Evolutionary conservation across 2,797 vertebrate genomes (phyloP).

Genomic region (Lindbergichthys nudifrons): DNA sequence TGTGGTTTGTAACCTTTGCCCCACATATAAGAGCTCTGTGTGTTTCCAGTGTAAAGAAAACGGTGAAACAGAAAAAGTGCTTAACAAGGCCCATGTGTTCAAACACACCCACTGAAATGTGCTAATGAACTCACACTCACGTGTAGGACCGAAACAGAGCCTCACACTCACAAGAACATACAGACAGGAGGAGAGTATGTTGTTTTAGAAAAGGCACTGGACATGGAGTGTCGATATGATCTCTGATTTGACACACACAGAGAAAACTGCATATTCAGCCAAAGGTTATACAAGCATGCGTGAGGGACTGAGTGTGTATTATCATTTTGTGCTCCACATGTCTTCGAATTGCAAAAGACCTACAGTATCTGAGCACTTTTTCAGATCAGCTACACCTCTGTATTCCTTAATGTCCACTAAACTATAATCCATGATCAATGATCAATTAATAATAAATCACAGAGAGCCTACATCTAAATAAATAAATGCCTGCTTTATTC

Average conservation of each 20-base stretch:
- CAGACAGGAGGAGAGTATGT: neutral
- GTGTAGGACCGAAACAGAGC: conserved; percentile 29
- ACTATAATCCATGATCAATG: neutral
- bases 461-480: neutral
- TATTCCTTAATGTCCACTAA: neutral
- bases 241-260: conserved; percentile 6
- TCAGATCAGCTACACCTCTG: neutral
- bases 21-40: conserved; percentile 62
- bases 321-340: neutral
- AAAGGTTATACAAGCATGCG: neutral
- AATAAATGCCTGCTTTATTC: neutral
- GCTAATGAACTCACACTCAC: conserved; percentile 57
- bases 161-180: conserved; percentile 18
- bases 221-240: neutral
- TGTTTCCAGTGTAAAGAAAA: conserved; percentile 59
- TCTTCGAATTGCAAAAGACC: conserved; percentile 32
- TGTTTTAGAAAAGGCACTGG: conserved; percentile 23
- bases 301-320: neutral
- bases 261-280: conserved; percentile 1
- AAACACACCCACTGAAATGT: conserved; percentile 52
- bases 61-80: conserved; percentile 47
- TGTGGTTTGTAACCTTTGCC: conserved; percentile 66
- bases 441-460: neutral
- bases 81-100: conserved; percentile 69
- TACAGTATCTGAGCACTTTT: neutral